These are phyloP conservation scores for Melanotaenia nigrans DNA, from an alignment of 2,797 vertebrate genomes.

Conservation along the genomic window DNA sequence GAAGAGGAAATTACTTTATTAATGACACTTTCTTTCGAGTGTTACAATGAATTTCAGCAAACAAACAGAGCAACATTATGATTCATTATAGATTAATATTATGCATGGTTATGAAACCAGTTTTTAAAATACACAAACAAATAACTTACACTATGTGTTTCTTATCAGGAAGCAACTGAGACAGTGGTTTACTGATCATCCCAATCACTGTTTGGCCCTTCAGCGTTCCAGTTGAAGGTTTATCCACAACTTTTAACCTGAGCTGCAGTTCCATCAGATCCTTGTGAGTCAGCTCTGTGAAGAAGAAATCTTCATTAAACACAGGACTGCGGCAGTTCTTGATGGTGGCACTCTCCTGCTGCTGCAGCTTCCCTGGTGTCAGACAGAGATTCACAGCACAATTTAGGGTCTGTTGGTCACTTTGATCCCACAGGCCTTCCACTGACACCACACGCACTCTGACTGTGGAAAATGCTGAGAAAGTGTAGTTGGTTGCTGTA, in stretches of 20 bases:
- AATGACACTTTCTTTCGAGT: background rate
- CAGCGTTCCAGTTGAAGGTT: constrained; percentile 62
- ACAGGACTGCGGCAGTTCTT: constrained; percentile 70
- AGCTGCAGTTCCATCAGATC: constrained; percentile 69
- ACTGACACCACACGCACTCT: constrained; percentile 74
- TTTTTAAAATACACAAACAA: background rate
- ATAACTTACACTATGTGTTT: background rate
- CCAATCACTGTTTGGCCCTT: constrained; percentile 70
- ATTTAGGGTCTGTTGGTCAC: constrained; percentile 55
- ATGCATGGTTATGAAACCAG: no score
- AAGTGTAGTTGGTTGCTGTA: constrained; percentile 16
- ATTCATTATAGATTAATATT: background rate
- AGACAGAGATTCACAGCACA: constrained; percentile 76
- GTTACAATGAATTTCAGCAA: background rate
- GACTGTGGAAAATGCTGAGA: constrained; percentile 52
- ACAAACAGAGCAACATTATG: background rate
- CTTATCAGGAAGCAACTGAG: constrained; percentile 60
- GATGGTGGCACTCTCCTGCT: constrained; percentile 74
- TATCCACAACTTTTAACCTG: constrained; percentile 78
- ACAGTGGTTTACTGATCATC: constrained; percentile 66
- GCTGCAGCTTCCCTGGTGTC: constrained; percentile 77
- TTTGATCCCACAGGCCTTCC: constrained; percentile 62
- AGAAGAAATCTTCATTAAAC: constrained; percentile 84
- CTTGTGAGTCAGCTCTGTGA: constrained; percentile 67
- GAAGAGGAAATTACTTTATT: background rate